Evolutionary conservation across 2,113 vertebrate genomes (phyloP).

Genomic region (Chamaetylas fuelleborni): DNA sequence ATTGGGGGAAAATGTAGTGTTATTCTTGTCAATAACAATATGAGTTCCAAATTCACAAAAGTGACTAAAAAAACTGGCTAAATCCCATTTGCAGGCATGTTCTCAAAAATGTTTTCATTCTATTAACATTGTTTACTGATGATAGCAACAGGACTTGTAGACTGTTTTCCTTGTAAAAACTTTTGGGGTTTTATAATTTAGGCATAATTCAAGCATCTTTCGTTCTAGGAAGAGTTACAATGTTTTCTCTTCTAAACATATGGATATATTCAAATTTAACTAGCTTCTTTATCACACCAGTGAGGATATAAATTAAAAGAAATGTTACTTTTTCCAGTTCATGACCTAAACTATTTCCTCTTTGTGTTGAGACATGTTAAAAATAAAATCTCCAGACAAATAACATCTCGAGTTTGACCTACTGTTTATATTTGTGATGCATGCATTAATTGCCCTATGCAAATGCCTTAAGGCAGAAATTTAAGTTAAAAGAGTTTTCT

Average conservation of each 20-base stretch:
- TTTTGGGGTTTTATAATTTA: neutral
- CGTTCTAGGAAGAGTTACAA: neutral
- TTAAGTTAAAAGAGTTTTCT: neutral
- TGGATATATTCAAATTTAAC: neutral
- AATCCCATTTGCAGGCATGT: neutral
- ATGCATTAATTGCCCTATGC: neutral
- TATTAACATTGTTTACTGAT: neutral
- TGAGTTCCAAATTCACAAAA: neutral
- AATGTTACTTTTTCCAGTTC: conserved; percentile 22
- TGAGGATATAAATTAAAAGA: neutral
- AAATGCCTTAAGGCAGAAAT: neutral
- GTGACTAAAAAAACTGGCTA: neutral
- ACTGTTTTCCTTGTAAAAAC: neutral
- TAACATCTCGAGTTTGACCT: neutral
- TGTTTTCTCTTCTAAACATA: neutral
- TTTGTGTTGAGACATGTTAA: neutral
- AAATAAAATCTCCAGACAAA: conserved; percentile 11
- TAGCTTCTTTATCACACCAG: neutral
- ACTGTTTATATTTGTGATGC: neutral
- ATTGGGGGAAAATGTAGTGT: accelerated
- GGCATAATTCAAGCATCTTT: neutral
- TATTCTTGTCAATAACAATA: neutral
- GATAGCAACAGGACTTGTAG: neutral
- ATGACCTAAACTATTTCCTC: conserved; percentile 20
- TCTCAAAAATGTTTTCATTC: neutral